These are phyloP conservation scores for Plebejus melissa DNA, from an alignment of 2,888 invertebrate species.

Conservation along the genomic window DNA sequence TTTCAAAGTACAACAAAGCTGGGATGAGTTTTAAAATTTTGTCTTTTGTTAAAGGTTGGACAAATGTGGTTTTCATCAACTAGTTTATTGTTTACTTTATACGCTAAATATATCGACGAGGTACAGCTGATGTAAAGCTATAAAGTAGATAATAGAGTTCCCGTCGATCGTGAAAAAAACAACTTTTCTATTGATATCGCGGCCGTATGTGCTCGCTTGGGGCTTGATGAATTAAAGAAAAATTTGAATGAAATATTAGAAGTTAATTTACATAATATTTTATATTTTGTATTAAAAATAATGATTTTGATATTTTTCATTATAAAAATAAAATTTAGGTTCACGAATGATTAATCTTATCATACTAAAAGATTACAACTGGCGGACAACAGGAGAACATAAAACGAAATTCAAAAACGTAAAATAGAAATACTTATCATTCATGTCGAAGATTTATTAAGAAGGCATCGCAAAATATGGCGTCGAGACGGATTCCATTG, in stretches of 20 bases:
- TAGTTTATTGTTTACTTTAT: constrained; percentile 7
- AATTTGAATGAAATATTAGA: neutral
- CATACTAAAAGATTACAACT: neutral
- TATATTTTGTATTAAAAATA: too few relatives aligned
- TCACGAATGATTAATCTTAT: neutral
- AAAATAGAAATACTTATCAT: constrained; percentile 28
- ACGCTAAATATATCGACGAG: neutral
- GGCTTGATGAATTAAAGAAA: neutral
- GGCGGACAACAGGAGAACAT: neutral
- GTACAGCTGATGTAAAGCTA: neutral
- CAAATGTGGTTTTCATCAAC: constrained; percentile 20
- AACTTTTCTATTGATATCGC: too few relatives aligned
- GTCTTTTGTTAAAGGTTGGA: constrained; percentile 29
- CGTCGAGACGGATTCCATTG: constrained; percentile 63
- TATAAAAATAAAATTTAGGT: neutral
- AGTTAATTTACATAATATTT: neutral
- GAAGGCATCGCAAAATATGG: constrained; percentile 68
- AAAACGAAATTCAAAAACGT: neutral
- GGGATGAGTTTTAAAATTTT: constrained; percentile 31
- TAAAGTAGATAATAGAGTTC: neutral
- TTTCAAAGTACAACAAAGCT: constrained; percentile 37
- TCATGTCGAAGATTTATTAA: constrained; percentile 68
- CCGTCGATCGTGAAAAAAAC: too few relatives aligned
- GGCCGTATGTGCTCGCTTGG: too few relatives aligned
- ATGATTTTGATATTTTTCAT: neutral